Evolutionary conservation across 2,888 invertebrate genomes (phyloP).

Genomic region (Oligia fasciuncula): DNA sequence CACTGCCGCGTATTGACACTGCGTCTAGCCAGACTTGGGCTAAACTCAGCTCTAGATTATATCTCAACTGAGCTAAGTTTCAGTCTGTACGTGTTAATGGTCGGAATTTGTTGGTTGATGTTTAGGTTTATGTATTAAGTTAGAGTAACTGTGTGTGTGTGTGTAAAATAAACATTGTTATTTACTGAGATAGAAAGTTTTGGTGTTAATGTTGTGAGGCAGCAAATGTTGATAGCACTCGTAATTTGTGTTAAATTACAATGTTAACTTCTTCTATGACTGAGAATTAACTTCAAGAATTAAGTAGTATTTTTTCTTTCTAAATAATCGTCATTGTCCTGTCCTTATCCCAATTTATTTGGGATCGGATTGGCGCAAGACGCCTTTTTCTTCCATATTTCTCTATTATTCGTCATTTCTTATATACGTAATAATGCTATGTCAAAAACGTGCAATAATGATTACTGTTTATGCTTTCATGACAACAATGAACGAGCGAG

Average conservation of each 20-base stretch:
- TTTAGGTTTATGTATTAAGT: constrained; percentile 29
- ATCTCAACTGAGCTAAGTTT: constrained; percentile 54
- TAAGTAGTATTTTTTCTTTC: background rate
- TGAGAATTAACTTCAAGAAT: background rate
- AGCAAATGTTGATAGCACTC: background rate
- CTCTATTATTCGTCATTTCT: too few species aligned
- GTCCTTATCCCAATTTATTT: background rate
- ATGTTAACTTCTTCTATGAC: background rate
- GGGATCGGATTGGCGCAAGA: too few species aligned
- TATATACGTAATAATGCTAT: too few species aligned
- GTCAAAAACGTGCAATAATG: background rate
- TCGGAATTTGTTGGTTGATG: constrained; percentile 30
- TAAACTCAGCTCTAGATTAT: constrained; percentile 53
- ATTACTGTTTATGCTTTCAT: background rate
- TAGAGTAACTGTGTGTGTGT: constrained; percentile 5
- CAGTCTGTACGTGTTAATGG: constrained; percentile 47
- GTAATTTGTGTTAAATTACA: background rate
- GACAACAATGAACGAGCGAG: background rate
- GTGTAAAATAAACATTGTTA: constrained; percentile 4
- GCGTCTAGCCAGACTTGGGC: constrained; percentile 49
- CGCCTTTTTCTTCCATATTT: too few species aligned
- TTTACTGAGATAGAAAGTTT: background rate
- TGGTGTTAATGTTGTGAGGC: background rate
- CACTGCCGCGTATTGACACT: constrained; percentile 56
- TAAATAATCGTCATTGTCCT: background rate